Evolutionary conservation across 1,140 invertebrate species (phyloP).

Genomic region (Vollenhovia emeryi): DNA sequence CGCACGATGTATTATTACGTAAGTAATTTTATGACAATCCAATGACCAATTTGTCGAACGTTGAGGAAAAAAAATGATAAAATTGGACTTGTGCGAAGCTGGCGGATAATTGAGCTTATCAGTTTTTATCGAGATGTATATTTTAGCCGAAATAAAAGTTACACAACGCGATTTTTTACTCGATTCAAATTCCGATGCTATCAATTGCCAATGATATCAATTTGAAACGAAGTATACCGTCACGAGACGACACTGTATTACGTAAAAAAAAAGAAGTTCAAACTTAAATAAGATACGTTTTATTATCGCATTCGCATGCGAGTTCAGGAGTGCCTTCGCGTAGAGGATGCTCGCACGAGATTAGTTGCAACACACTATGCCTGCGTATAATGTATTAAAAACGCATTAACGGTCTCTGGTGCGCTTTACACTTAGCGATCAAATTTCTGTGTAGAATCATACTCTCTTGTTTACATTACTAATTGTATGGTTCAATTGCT

Average conservation of each 20-base stretch:
- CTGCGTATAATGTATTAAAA: neutral
- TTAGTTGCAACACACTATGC: neutral
- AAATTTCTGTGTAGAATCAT: slow-evolving; percentile 4
- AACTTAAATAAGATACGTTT: neutral
- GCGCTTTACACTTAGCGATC: slow-evolving; percentile 21
- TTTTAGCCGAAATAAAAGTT: neutral
- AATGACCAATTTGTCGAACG: neutral
- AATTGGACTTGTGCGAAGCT: neutral
- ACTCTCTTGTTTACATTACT: neutral
- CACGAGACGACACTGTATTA: neutral
- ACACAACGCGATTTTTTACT: neutral
- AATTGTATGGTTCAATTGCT: slow-evolving; percentile 9
- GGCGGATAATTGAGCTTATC: neutral
- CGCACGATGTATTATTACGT: neutral
- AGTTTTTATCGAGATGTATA: neutral
- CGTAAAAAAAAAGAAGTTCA: neutral
- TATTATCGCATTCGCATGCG: neutral
- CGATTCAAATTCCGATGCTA: neutral
- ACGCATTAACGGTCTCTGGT: neutral
- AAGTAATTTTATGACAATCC: slow-evolving; percentile 2
- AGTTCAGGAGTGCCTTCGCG: neutral
- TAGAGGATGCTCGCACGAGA: neutral
- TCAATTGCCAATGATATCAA: neutral
- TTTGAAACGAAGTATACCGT: neutral
- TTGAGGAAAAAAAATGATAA: neutral